These are phyloP conservation scores for Epinotia brunnichana DNA, from an alignment of 2,888 invertebrate genomes.

Conservation along the genomic window DNA sequence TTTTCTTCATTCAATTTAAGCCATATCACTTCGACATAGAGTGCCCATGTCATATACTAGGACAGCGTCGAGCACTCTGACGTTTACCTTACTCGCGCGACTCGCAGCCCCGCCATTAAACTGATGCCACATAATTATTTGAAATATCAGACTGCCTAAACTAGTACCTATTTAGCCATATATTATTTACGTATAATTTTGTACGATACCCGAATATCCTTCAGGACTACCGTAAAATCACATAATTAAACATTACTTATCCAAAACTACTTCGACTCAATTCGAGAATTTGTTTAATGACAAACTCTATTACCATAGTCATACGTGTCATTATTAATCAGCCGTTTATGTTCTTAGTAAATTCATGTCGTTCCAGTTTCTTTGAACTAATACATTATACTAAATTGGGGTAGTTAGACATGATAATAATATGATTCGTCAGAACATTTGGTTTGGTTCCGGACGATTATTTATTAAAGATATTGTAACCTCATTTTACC, in stretches of 20 bases:
- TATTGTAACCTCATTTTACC: background rate
- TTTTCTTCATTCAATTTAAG: no score
- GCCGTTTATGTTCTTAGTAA: background rate
- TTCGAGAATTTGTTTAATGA: no score
- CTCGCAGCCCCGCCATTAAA: no score
- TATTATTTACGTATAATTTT: background rate
- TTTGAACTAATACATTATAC: constrained; percentile 5
- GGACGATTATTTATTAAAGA: constrained; percentile 13
- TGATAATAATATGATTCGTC: constrained; percentile 3
- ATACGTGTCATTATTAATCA: background rate
- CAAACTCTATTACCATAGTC: background rate
- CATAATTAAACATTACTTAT: background rate
- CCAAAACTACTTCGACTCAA: background rate
- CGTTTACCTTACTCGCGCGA: no score
- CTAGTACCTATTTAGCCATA: background rate
- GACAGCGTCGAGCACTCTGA: no score
- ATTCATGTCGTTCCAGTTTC: constrained; percentile 13
- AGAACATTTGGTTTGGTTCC: constrained; percentile 10
- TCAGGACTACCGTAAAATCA: background rate
- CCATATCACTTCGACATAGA: no score
- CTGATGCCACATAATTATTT: no score
- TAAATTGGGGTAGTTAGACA: constrained; percentile 6
- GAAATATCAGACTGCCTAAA: background rate
- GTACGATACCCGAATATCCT: no score
- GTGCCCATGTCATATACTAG: no score